These are phyloP conservation scores for Triops cancriformis DNA, from an alignment of 1,140 invertebrate species.

Conservation along the genomic window DNA sequence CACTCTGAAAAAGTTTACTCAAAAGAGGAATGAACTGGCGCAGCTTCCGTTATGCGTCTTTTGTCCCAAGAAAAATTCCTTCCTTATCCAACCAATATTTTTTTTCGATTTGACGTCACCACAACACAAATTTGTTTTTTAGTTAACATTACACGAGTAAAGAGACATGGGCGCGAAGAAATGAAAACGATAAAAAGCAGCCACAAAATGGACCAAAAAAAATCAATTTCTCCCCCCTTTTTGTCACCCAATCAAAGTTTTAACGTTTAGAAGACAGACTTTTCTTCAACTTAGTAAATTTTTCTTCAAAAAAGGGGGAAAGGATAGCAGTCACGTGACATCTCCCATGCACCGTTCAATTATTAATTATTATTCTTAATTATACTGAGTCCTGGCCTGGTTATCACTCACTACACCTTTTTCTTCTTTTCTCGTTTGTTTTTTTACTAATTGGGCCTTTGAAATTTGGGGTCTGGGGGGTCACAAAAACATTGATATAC, in stretches of 20 bases:
- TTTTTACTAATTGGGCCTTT: too few species aligned
- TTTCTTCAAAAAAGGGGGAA: not conserved
- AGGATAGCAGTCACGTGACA: slow-evolving; percentile 10
- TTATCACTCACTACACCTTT: not conserved
- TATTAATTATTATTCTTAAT: not conserved
- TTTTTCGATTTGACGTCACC: not conserved
- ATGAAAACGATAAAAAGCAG: slow-evolving; percentile 6
- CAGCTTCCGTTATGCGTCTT: not conserved
- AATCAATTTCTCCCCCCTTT: not conserved
- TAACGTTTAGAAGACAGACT: not conserved
- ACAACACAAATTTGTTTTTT: not conserved
- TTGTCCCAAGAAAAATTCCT: not conserved
- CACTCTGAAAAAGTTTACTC: not conserved
- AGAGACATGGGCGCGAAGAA: not conserved
- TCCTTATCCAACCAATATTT: not conserved
- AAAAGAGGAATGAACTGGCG: slow-evolving; percentile 9
- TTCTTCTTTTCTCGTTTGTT: too few species aligned
- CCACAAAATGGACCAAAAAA: not conserved
- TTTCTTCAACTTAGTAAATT: not conserved
- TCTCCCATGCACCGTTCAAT: slow-evolving; percentile 3
- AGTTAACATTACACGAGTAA: slow-evolving; percentile 1
- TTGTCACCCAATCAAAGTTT: not conserved
- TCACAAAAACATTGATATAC: not conserved
- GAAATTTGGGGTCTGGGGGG: too few species aligned
- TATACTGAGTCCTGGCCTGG: slow-evolving; percentile 4